Evolutionary conservation across 2,888 invertebrate species (phyloP), one percentile per base, ranked within the genome.

Genomic region (Meteorus colon): DNA sequence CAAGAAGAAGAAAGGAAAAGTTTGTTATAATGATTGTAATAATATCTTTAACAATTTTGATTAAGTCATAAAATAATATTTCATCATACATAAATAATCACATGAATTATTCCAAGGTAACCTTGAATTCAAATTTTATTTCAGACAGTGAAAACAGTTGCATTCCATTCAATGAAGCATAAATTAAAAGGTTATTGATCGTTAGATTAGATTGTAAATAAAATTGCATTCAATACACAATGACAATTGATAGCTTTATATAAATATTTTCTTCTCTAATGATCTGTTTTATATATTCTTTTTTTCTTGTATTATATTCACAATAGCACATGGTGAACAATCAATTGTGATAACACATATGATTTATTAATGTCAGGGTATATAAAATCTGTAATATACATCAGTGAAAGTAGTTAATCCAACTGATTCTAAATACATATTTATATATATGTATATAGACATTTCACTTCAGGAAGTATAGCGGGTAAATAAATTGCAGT

Each of bases 111-210:
- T 65, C 2, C n/a, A 19, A 16, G 19, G 8, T 45, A 67, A 27
- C 41, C 41, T 67, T 67, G 67, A 19, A 31, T 14, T 45, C 12
- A 31, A 69, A 19, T 55, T 31, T 27, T 2, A n/a, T 62, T 14
- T 31, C 27, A 68, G 24, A 68, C 41, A 60, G 41, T 60, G n/a
- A 45, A 24, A 66, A 5, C n/a, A 59, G 51, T 66, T 48, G 60
- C 73, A 78, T 80, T 79, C 76, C 74, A 75, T 74, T 73, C 77
- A 74, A 60, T 62, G 72, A 77, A 75, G 76, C 78, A 69, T 77
- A 76, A 80, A 78, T 27, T 55, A 10, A 63, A 55, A 70, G 69
- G 75, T 70, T 55, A 59, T 59, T 37, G 71, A 75, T 66, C 65
- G 34, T 34, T 34, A 63, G 37, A 34, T 55, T 6, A 73, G 31